Evolutionary conservation across 1,140 invertebrate species (phyloP).

Genomic region (Daktulosphaira vitifoliae): DNA sequence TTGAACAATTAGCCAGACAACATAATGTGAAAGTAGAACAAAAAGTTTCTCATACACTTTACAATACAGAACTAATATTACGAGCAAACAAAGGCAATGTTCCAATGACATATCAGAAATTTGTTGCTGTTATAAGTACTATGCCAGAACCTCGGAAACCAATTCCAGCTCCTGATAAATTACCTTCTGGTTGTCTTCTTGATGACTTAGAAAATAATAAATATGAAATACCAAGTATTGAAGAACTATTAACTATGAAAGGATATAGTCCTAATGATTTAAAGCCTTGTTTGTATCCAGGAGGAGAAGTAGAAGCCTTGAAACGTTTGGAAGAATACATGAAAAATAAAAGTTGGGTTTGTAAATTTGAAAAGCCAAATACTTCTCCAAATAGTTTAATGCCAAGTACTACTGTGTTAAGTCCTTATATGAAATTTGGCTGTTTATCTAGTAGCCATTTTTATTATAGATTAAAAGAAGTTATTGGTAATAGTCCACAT

Average conservation of each 20-base stretch:
- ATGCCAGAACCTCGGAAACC: constrained; percentile 49
- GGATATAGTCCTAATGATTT: constrained; percentile 46
- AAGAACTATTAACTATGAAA: constrained; percentile 45
- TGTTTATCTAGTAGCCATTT: constrained; percentile 59
- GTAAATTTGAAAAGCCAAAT: constrained; percentile 64
- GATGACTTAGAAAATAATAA: constrained; percentile 44
- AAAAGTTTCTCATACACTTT: constrained; percentile 61
- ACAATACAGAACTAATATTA: constrained; percentile 55
- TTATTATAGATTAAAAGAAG: constrained; percentile 54
- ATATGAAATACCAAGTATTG: constrained; percentile 53
- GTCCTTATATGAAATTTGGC: constrained; percentile 65
- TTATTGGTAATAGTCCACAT: constrained; percentile 47
- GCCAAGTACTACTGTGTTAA: constrained; percentile 62
- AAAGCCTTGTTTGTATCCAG: constrained; percentile 49
- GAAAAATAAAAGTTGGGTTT: constrained; percentile 56
- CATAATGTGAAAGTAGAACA: constrained; percentile 52
- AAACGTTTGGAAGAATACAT: constrained; percentile 53
- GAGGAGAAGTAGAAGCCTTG: constrained; percentile 62
- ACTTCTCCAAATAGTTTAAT: constrained; percentile 61
- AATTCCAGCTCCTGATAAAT: constrained; percentile 44
- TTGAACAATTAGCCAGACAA: constrained; percentile 52
- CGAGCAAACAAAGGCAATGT: constrained; percentile 55
- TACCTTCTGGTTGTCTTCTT: constrained; percentile 44
- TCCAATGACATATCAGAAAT: constrained; percentile 63
- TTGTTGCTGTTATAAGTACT: constrained; percentile 52